phyloP scores from a whole-genome alignment of 2,797 vertebrate genomes.

The Paratrypauchen microcephalus region DNA sequence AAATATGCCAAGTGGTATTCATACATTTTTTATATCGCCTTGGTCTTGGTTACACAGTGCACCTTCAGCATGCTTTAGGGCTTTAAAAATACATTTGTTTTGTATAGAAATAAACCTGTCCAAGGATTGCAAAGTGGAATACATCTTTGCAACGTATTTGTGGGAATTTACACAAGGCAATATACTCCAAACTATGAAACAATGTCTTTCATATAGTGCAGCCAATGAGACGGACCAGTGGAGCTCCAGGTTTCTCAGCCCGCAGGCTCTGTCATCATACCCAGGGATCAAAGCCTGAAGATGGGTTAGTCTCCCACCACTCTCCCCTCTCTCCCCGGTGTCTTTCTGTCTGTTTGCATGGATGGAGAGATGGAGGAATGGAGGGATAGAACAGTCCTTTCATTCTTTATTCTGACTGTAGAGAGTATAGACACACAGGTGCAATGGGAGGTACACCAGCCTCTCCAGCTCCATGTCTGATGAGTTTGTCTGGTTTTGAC shows the following conservation, averaged over 20 bases:
- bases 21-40: background rate
- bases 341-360: conserved; percentile 48
- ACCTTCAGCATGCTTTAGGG: background rate
- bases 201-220: conserved; percentile 48
- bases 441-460: conserved; percentile 43
- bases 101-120: conserved; percentile 1
- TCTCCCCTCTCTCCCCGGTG: conserved; percentile 61
- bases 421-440: conserved; percentile 60
- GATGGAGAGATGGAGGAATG: conserved; percentile 53
- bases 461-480: conserved; percentile 59
- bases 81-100: conserved; percentile 3
- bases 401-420: conserved; percentile 82
- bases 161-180: conserved; percentile 15
- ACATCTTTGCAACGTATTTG: conserved; percentile 15
- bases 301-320: conserved; percentile 58
- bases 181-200: conserved; percentile 51
- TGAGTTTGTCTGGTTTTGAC: conserved; percentile 61
- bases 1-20: background rate
- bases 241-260: conserved; percentile 71
- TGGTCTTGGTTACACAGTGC: conserved; percentile 78
- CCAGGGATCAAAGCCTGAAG: conserved; percentile 78
- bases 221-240: conserved; percentile 45
- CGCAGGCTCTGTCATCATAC: conserved; percentile 79
- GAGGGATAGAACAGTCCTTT: conserved; percentile 63
- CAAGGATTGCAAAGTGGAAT: conserved; percentile 3